These are phyloP conservation scores for Apteryx owenii DNA, from an alignment of 2,113 vertebrate genomes.

Conservation along the genomic window DNA sequence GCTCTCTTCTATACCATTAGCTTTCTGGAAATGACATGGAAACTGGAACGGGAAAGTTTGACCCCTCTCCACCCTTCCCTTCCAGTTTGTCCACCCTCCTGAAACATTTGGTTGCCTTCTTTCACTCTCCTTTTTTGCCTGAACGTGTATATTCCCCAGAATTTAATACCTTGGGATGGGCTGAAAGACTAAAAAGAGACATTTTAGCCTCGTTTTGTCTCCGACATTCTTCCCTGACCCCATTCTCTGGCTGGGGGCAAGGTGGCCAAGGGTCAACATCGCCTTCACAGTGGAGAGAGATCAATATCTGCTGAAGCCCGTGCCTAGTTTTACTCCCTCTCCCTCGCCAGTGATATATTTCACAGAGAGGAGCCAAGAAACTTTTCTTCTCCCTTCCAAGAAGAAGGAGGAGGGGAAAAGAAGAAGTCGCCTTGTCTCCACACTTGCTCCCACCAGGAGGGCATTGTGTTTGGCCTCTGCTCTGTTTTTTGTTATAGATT, in stretches of 20 bases:
- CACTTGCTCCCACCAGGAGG: background rate
- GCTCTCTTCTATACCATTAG: background rate
- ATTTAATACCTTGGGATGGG: background rate
- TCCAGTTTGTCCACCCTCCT: background rate
- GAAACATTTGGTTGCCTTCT: background rate
- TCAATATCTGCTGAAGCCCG: background rate
- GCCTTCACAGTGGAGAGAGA: background rate
- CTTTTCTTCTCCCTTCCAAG: background rate
- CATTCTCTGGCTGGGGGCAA: background rate
- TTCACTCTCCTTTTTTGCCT: background rate
- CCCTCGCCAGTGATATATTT: background rate
- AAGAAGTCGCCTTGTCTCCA: background rate
- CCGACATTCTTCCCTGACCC: background rate
- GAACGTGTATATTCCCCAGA: background rate
- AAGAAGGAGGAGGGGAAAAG: background rate
- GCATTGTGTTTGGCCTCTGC: constrained; percentile 34
- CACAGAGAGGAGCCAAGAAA: background rate
- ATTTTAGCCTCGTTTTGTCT: background rate
- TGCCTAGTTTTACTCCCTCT: background rate
- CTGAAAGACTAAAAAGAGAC: background rate
- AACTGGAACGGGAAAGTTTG: background rate
- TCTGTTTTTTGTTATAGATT: constrained; percentile 38
- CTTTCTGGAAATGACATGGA: constrained; percentile 7
- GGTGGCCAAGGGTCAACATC: background rate
- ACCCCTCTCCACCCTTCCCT: background rate